Evolutionary conservation across 1,140 invertebrate genomes (phyloP).

Genomic region (Eurosta solidaginis): DNA sequence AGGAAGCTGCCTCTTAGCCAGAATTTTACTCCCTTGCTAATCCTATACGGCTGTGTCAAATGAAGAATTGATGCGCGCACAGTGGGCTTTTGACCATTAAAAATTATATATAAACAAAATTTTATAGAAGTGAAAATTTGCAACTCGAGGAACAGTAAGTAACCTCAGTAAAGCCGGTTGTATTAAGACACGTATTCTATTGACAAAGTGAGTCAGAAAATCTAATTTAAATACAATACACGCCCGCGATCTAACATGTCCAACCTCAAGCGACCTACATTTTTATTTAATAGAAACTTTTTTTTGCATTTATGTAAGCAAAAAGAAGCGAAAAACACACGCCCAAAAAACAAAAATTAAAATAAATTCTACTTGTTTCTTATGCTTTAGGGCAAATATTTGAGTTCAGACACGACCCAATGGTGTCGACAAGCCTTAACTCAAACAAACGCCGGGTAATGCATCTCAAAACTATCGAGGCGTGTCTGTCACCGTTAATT

Average conservation of each 20-base stretch:
- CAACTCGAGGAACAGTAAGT: too few relatives aligned
- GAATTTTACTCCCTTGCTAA: too few relatives aligned
- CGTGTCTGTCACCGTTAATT: constrained; percentile 20
- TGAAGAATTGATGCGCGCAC: too few relatives aligned
- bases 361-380: neutral
- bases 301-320: neutral
- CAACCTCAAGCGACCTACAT: constrained; percentile 20
- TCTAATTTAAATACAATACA: constrained; percentile 18
- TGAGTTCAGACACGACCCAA: neutral
- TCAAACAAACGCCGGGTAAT: neutral
- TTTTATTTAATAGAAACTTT: neutral
- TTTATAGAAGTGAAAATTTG: too few relatives aligned
- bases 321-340: neutral
- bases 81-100: too few relatives aligned
- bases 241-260: constrained; percentile 1
- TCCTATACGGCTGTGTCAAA: too few relatives aligned
- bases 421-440: neutral
- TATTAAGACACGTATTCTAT: neutral
- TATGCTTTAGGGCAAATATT: constrained; percentile 15
- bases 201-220: neutral
- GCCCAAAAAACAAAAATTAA: neutral
- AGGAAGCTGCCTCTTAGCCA: too few relatives aligned
- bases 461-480: neutral
- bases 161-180: too few relatives aligned
- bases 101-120: too few relatives aligned